phyloP scores from a whole-genome alignment of 2,113 vertebrate species.

The Perca flavescens region DNA sequence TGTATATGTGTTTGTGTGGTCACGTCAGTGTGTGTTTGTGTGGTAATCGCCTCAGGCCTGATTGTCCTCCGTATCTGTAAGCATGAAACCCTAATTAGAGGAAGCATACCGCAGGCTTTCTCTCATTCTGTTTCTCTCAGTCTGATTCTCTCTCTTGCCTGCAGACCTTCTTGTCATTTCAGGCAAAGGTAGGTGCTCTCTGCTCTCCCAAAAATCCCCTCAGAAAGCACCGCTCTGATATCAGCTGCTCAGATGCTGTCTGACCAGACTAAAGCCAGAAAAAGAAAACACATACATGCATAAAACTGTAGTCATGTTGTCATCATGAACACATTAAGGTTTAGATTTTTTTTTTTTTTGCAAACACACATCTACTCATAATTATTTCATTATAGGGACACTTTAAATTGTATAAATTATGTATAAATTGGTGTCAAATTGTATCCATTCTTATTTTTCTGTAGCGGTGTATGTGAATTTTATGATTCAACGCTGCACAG shows the following conservation, averaged over 20 bases:
- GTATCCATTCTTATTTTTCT: background rate
- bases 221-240: slow-evolving; percentile 43
- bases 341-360: background rate
- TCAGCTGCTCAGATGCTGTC: slow-evolving; percentile 33
- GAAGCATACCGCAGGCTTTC: slow-evolving; percentile 42
- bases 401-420: background rate
- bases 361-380: background rate
- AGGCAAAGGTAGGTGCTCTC: slow-evolving; percentile 30
- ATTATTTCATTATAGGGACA: background rate
- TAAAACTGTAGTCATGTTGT: background rate
- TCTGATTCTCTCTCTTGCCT: slow-evolving; percentile 8
- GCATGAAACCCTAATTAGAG: slow-evolving; percentile 48
- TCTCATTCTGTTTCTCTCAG: slow-evolving; percentile 13
- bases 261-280: slow-evolving; percentile 18
- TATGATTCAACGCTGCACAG: background rate
- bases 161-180: slow-evolving; percentile 48
- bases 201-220: slow-evolving; percentile 42
- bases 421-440: background rate
- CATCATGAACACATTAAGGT: background rate
- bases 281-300: background rate
- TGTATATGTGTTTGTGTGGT: background rate
- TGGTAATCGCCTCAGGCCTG: slow-evolving; percentile 4
- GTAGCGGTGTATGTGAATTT: background rate
- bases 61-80: slow-evolving; percentile 45
- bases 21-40: slow-evolving; percentile 7